Percentiles rank a stretch among this genome's conserved stretches.
These are phyloP conservation scores for Acleris sparsana DNA, from an alignment of 2,888 invertebrate genomes.

Conservation along the genomic window DNA sequence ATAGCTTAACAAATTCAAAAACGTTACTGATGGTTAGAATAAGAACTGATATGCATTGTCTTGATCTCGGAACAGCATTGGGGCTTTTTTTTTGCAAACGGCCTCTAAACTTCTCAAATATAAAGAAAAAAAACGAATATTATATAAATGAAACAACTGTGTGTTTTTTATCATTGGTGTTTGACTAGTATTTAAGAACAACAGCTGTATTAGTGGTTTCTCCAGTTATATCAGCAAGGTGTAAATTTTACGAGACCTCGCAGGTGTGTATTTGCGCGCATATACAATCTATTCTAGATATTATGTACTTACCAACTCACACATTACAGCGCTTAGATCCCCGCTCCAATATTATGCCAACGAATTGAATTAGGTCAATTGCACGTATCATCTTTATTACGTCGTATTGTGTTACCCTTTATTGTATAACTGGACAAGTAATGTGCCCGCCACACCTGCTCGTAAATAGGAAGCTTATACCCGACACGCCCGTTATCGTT, in stretches of 20 bases:
- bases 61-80: no score
- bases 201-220: constrained; percentile 12
- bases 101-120: no score
- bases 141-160: no score
- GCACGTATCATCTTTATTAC: constrained; percentile 35
- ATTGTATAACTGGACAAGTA: constrained; percentile 31
- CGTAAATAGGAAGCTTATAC: constrained; percentile 19
- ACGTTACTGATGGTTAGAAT: no score
- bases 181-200: neutral
- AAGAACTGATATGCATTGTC: no score
- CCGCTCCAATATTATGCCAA: constrained; percentile 16
- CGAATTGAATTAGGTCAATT: constrained; percentile 34
- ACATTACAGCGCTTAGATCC: neutral
- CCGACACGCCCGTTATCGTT: constrained; percentile 12
- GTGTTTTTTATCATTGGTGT: neutral
- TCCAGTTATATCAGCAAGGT: constrained; percentile 15
- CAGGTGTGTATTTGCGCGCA: neutral
- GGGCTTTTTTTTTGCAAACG: no score
- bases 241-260: constrained; percentile 18
- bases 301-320: neutral
- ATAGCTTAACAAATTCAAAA: no score
- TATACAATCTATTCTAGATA: neutral
- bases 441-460: constrained; percentile 28
- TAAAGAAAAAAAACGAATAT: no score
- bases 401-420: constrained; percentile 34